These are phyloP conservation scores for Colinus virginianus DNA, from an alignment of 2,113 vertebrate genomes.

Conservation along the genomic window DNA sequence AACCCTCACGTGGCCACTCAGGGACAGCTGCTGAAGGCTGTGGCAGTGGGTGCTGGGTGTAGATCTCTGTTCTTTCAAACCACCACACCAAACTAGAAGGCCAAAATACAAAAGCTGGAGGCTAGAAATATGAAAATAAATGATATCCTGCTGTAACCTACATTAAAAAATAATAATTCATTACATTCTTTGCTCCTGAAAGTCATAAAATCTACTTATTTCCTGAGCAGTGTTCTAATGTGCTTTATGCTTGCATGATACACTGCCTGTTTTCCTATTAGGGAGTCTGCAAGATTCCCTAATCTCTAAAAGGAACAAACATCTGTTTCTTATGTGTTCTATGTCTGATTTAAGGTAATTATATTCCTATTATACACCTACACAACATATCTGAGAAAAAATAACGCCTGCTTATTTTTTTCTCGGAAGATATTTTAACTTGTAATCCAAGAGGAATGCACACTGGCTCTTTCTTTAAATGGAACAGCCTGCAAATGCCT, in stretches of 20 bases:
- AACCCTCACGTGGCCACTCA: rapidly evolving
- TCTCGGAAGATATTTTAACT: not conserved
- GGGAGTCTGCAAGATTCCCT: slow-evolving; percentile 2
- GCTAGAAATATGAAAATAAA: not conserved
- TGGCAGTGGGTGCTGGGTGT: rapidly evolving
- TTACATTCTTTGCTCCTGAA: not conserved
- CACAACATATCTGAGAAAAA: not conserved
- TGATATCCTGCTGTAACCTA: not conserved
- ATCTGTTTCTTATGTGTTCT: slow-evolving; percentile 51
- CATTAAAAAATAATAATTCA: not conserved
- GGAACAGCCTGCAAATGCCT: not conserved
- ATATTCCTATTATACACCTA: not conserved
- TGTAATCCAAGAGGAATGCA: not conserved
- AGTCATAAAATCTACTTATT: slow-evolving; percentile 16
- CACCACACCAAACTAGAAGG: not conserved
- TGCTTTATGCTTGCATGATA: not conserved
- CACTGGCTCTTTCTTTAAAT: not conserved
- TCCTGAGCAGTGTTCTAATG: slow-evolving; percentile 30
- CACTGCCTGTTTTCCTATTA: slow-evolving; percentile 4
- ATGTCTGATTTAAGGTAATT: not conserved
- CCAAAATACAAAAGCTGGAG: not conserved
- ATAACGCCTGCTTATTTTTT: not conserved
- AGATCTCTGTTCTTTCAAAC: not conserved
- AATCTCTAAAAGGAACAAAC: slow-evolving; percentile 49
- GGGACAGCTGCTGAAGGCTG: not conserved